These are phyloP conservation scores for Adoxophyes honmai DNA, from an alignment of 1,140 invertebrate genomes.

Conservation along the genomic window DNA sequence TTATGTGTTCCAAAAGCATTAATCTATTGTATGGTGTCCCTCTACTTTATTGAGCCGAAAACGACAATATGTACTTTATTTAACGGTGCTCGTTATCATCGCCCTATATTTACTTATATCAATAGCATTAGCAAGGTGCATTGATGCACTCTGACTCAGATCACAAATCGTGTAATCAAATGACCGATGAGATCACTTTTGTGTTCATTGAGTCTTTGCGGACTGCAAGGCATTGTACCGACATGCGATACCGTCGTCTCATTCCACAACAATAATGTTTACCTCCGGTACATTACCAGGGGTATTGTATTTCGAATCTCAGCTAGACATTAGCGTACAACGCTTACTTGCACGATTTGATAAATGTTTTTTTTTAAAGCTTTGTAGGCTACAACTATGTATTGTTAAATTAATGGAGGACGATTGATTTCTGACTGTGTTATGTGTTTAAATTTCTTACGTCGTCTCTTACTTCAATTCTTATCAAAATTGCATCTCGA, in stretches of 20 bases:
- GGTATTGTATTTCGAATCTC: neutral
- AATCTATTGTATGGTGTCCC: too few relatives aligned
- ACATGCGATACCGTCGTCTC: conserved; percentile 21
- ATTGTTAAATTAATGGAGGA: too few relatives aligned
- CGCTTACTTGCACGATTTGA: too few relatives aligned
- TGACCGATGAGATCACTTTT: conserved; percentile 41
- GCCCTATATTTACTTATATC: too few relatives aligned
- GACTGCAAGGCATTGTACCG: conserved; percentile 29
- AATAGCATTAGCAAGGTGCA: neutral
- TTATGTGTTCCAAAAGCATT: neutral
- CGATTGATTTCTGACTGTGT: too few relatives aligned
- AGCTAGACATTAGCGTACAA: neutral
- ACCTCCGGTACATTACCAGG: neutral
- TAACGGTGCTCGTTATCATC: too few relatives aligned
- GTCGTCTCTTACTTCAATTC: neutral
- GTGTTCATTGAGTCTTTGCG: conserved; percentile 19
- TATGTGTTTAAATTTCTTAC: neutral
- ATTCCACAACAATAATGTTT: conserved; percentile 18
- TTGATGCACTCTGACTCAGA: conserved; percentile 12
- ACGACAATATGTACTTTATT: too few relatives aligned
- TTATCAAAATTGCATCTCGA: too few relatives aligned
- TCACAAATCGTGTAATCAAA: conserved; percentile 24
- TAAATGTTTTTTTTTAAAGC: too few relatives aligned
- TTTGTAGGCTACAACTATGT: too few relatives aligned
- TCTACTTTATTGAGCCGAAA: too few relatives aligned